These are phyloP conservation scores for Toxonevra muliebris DNA, from an alignment of 2,888 invertebrate genomes.

Conservation along the genomic window DNA sequence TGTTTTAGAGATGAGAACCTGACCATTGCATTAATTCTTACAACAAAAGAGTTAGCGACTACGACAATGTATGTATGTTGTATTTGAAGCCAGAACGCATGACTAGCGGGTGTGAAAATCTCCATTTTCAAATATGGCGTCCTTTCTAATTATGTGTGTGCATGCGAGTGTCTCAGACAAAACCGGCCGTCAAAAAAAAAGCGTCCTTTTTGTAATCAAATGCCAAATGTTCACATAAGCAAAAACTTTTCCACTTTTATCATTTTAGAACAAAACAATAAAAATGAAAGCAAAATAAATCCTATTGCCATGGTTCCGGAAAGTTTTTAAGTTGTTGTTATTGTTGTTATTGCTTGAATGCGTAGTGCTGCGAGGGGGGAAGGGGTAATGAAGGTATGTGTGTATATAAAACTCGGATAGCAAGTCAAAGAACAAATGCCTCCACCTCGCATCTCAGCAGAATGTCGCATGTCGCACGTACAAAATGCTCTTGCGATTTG, in stretches of 20 bases:
- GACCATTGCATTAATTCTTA: background rate
- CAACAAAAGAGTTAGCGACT: background rate
- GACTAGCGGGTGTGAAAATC: constrained; percentile 29
- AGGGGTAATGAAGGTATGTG: background rate
- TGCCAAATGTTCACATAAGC: constrained; percentile 22
- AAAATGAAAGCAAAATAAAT: constrained; percentile 42
- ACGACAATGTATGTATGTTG: too few species aligned
- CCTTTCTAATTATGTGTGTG: too few species aligned
- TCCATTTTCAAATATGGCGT: constrained; percentile 36
- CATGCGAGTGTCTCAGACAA: too few species aligned
- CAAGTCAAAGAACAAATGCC: constrained; percentile 56
- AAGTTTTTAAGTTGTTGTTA: constrained; percentile 31
- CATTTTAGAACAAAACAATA: constrained; percentile 37
- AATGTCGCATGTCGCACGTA: background rate
- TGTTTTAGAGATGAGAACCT: background rate
- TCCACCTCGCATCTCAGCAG: constrained; percentile 29
- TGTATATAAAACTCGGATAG: constrained; percentile 44
- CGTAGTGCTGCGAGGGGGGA: background rate
- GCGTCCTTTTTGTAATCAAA: constrained; percentile 9
- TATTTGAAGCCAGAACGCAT: constrained; percentile 9
- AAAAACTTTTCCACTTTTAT: constrained; percentile 32
- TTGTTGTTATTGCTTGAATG: background rate
- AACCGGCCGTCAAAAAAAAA: background rate
- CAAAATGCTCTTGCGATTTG: background rate
- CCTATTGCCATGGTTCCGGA: constrained; percentile 37